Evolutionary conservation across 2,113 vertebrate genomes (phyloP), one percentile per base, ranked within the genome.

Genomic region (Anhinga rufa): DNA sequence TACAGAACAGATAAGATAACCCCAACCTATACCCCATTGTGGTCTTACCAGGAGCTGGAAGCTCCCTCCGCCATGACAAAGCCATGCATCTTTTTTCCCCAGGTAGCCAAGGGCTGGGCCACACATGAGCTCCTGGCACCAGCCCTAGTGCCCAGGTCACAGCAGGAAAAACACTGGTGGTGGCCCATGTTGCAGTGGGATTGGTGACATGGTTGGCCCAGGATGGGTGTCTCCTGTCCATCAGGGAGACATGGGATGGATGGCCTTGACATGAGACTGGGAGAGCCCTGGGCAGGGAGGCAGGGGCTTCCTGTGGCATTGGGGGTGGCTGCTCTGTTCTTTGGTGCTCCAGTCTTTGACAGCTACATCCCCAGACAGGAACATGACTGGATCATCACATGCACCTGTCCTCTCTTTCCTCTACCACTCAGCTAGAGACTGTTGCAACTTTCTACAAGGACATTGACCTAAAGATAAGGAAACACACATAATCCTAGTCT

Each of bases 341-440:
- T 42, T 76, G 66, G 2, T 84, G 29, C 25, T 80, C 5, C 29
- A 66, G 57, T 51, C 32, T 79, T 75, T 54, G 8, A 38, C 17
- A 90, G 31, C 15, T 44, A 38, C 61, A n/a, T 54, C 22, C 34
- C 31, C 17, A 22, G 18, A 49, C 9, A 32, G 20, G 9, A 4
- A 32, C 38, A 46, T 31, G 32, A 19, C 16, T 0, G 0, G 54
- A 28, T 10, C 14, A 6, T 44, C 31, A 15, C 34, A 48, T 0
- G 0, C 13, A 24, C 25, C 20, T n/a, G 17, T 21, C 42, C 14
- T 40, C 21, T 90, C 38, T 38, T 87, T 88, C 38, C 25, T 86
- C 32, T 55, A 17, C 15, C 14, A 26, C 18, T n/a, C 38, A 69
- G 9, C 34, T 42, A 19, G n/a, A 55, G 11, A 57, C 4, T 9